These are phyloP conservation scores for Alviniconcha marisindica DNA, from an alignment of 1,140 invertebrate genomes.

Conservation along the genomic window DNA sequence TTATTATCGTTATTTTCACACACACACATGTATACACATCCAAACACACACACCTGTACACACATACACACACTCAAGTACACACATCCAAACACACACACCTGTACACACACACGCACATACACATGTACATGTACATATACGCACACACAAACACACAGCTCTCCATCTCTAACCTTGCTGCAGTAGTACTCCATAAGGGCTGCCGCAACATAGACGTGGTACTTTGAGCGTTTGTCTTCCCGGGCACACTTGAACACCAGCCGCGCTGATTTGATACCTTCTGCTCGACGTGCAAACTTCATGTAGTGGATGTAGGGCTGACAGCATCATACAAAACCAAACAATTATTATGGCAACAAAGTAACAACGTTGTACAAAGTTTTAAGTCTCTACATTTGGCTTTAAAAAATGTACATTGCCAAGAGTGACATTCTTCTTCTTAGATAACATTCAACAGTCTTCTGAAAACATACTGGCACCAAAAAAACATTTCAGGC, in stretches of 20 bases:
- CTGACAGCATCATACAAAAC: conserved; percentile 68
- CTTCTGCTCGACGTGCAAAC: conserved; percentile 96
- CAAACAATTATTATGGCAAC: too few relatives aligned
- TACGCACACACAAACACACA: neutral
- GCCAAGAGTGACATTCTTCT: too few relatives aligned
- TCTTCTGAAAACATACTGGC: too few relatives aligned
- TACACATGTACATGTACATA: neutral
- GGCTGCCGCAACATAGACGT: conserved; percentile 97
- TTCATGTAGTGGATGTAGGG: conserved; percentile 99
- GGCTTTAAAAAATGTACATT: too few relatives aligned
- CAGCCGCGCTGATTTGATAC: conserved; percentile 95
- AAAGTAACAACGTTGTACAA: too few relatives aligned
- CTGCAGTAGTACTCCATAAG: conserved; percentile 99
- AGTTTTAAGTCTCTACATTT: too few relatives aligned
- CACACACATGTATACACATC: neutral
- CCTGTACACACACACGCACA: neutral
- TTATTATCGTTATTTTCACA: too few relatives aligned
- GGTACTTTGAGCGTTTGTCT: conserved; percentile 90
- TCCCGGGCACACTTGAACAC: conserved; percentile 97
- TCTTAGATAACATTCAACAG: too few relatives aligned
- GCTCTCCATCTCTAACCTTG: conserved; percentile 80
- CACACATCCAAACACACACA: neutral
- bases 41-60: neutral
- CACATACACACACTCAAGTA: neutral
- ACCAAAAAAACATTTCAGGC: too few relatives aligned